Percentiles rank a stretch among this genome's conserved stretches.
These are phyloP conservation scores for Amiota minor DNA, from an alignment of 2,888 invertebrate species.

Conservation along the genomic window DNA sequence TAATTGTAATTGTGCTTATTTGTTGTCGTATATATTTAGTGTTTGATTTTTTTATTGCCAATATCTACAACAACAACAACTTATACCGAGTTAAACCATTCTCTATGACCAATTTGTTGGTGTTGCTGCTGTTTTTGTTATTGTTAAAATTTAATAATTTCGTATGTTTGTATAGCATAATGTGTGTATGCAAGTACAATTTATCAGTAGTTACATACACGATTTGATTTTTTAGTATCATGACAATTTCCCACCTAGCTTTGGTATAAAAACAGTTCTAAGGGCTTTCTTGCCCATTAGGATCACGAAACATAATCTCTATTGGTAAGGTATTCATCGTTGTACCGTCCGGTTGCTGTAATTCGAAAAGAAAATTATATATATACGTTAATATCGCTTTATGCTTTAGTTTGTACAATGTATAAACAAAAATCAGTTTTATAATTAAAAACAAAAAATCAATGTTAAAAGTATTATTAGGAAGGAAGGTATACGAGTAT, in stretches of 20 bases:
- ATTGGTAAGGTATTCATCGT: slow-evolving; percentile 69
- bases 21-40: background rate
- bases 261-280: slow-evolving; percentile 1
- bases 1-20: slow-evolving; percentile 13
- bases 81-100: too few relatives aligned
- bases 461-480: too few relatives aligned
- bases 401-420: background rate
- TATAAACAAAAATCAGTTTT: slow-evolving; percentile 7
- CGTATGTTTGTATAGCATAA: too few relatives aligned
- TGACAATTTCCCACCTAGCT: background rate
- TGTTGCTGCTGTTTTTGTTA: too few relatives aligned
- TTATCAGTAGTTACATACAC: background rate
- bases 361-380: slow-evolving; percentile 33
- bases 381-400: too few relatives aligned
- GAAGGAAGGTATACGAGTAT: too few relatives aligned
- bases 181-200: too few relatives aligned
- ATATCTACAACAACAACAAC: too few relatives aligned
- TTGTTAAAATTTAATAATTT: too few relatives aligned
- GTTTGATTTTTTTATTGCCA: too few relatives aligned
- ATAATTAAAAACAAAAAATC: background rate
- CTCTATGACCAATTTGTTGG: too few relatives aligned
- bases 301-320: slow-evolving; percentile 72
- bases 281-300: slow-evolving; percentile 6
- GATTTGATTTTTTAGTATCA: background rate
- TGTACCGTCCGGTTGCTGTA: slow-evolving; percentile 68